These are phyloP conservation scores for Pristionchus japonicus DNA, from an alignment of 2,888 invertebrate species.

Conservation along the genomic window DNA sequence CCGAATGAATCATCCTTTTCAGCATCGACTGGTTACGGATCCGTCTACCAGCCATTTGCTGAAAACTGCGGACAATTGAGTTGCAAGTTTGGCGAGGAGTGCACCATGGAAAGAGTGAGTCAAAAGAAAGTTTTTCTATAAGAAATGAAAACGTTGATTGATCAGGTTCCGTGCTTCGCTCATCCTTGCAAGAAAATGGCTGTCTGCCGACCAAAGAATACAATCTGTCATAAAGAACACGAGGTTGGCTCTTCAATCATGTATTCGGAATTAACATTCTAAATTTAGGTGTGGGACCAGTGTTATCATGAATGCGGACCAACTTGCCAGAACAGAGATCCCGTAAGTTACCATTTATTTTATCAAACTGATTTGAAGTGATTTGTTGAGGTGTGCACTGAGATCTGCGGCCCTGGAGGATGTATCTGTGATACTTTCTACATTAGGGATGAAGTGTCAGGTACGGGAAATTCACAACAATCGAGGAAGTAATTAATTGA, in stretches of 20 bases:
- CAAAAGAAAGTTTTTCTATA: not conserved
- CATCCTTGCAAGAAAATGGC: slow-evolving; percentile 21
- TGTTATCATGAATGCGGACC: not conserved
- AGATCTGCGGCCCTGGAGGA: not conserved
- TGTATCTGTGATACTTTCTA: not conserved
- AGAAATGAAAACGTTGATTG: not conserved
- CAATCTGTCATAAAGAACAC: not conserved
- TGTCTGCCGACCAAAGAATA: not conserved
- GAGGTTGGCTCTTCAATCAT: not conserved
- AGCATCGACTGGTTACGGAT: not conserved
- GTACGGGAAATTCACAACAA: too few species aligned
- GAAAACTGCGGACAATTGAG: not conserved
- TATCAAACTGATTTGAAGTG: not conserved
- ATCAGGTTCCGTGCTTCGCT: slow-evolving; percentile 12
- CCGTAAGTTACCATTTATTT: not conserved
- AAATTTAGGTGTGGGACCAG: not conserved
- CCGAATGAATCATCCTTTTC: not conserved
- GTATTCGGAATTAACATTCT: not conserved
- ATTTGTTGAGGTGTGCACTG: not conserved
- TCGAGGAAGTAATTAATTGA: not conserved
- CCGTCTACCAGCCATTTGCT: slow-evolving; percentile 24
- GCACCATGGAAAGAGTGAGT: slow-evolving; percentile 7
- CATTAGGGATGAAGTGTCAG: not conserved
- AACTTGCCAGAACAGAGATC: not conserved
- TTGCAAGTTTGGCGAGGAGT: not conserved